Conservation (phyloP, 2,113 vertebrate genomes). For the Chionis minor region DNA sequence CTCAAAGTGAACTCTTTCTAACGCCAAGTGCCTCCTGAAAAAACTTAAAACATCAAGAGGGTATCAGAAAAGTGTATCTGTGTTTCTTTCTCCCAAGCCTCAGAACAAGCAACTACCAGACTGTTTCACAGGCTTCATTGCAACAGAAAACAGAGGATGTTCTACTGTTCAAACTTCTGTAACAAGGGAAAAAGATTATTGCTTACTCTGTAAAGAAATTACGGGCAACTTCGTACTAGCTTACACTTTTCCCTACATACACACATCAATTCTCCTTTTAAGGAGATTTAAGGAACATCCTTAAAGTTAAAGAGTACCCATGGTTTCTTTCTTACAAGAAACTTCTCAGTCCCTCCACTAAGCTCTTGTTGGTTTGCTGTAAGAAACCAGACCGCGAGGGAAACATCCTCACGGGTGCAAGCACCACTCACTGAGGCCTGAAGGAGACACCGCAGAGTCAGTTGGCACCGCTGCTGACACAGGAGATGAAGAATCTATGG, state of each 20-base stretch:
- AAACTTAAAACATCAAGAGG: background rate
- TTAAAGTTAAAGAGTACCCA: background rate
- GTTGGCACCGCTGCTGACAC: background rate
- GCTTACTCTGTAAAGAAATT: background rate
- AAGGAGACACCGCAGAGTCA: slow-evolving; percentile 37
- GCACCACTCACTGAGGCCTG: slow-evolving; percentile 66
- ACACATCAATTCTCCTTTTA: background rate
- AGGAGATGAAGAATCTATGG: background rate
- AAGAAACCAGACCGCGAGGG: background rate
- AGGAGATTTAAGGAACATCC: background rate
- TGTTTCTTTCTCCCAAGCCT: background rate
- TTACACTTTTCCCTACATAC: background rate
- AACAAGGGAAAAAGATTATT: background rate
- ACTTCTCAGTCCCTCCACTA: background rate
- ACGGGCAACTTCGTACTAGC: background rate
- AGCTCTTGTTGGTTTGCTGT: background rate
- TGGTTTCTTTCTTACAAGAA: background rate
- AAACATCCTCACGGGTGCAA: background rate
- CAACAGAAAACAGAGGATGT: background rate
- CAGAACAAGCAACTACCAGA: background rate
- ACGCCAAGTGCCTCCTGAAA: background rate
- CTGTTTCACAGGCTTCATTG: background rate
- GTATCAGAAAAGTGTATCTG: background rate
- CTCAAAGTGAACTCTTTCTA: background rate
- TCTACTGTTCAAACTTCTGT: background rate